Evolutionary conservation across 2,888 invertebrate species (phyloP), one percentile per base, ranked within the genome.

Genomic region (Muscina levida): DNA sequence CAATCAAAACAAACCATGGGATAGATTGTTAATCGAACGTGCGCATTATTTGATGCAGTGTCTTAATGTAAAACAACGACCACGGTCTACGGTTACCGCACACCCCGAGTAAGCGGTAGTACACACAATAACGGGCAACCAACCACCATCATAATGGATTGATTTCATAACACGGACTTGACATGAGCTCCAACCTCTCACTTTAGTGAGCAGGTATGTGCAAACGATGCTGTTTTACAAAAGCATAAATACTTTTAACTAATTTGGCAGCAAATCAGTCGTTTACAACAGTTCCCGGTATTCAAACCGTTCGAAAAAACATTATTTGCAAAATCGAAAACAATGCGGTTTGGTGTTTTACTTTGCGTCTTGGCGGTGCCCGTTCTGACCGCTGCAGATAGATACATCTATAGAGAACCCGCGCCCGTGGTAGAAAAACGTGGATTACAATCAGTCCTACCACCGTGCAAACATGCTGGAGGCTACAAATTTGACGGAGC

Each of bases 181-280:
- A 42, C 62, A 42, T 42, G 62, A n/a, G 62, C 62, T 11, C 22
- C 62, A 62, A 62, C 62, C 62, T 42, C 62, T 62, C 62, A 42
- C 62, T 62, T 42, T 57, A 17, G 31, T 39, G 8, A 8, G 24
- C 2, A 22, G 11, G 59, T 15, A 24, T 26, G 24, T 19, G 62
- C 22, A 31, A 31, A 31, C 31, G 31, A 31, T 62, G 39, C 42
- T 22, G n/a, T 37, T 22, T 26, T 39, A 72, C 46, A 72, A 15
- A 56, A 39, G 81, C 83, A 84, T 85, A 85, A 85, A 85, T 84
- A 85, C 82, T 84, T 83, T 85, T 79, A 82, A 79, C 78, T 71
- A 81, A 80, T 83, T 79, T 51, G 77, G 67, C 71, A 80, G 81
- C 66, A 75, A 83, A 79, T 84, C 84, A 85, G 83, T 85, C 83